Evolutionary conservation across 2,797 vertebrate genomes (phyloP).

Genomic region (Garrulus glandarius): DNA sequence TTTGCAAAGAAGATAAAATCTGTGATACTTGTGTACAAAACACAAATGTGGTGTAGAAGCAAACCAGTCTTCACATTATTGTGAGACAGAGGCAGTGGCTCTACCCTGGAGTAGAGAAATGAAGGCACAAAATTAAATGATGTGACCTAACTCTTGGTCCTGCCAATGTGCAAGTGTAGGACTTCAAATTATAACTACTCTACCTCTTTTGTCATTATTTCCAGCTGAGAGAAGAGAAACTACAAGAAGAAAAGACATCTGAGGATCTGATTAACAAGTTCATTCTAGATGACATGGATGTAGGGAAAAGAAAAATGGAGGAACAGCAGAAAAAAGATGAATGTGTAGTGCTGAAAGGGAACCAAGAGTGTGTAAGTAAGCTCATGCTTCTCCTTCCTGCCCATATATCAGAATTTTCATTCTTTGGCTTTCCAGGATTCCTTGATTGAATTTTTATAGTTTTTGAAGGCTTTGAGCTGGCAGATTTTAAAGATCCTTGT

Average conservation of each 20-base stretch:
- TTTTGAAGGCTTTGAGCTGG: neutral
- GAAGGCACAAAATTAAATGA: neutral
- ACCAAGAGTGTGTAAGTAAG: constrained; percentile 71
- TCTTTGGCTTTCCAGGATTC: neutral
- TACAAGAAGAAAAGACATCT: constrained; percentile 73
- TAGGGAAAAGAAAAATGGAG: constrained; percentile 70
- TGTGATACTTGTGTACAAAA: neutral
- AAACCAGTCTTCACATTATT: neutral
- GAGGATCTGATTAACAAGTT: constrained; percentile 73
- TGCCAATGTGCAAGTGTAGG: neutral
- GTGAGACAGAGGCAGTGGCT: neutral
- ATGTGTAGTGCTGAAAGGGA: constrained; percentile 56
- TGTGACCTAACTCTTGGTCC: neutral
- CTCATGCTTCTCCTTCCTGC: neutral
- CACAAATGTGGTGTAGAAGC: neutral
- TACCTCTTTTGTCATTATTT: constrained; percentile 3
- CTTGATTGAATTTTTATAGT: neutral
- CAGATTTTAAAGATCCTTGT: neutral
- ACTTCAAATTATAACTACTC: neutral
- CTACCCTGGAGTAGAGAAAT: neutral
- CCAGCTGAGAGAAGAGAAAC: constrained; percentile 76
- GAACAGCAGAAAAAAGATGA: constrained; percentile 78
- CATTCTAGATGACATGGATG: constrained; percentile 66
- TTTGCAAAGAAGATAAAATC: neutral
- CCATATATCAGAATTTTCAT: neutral